Evolutionary conservation across 2,888 invertebrate species (phyloP).

Genomic region (Hypercompe scribonia): DNA sequence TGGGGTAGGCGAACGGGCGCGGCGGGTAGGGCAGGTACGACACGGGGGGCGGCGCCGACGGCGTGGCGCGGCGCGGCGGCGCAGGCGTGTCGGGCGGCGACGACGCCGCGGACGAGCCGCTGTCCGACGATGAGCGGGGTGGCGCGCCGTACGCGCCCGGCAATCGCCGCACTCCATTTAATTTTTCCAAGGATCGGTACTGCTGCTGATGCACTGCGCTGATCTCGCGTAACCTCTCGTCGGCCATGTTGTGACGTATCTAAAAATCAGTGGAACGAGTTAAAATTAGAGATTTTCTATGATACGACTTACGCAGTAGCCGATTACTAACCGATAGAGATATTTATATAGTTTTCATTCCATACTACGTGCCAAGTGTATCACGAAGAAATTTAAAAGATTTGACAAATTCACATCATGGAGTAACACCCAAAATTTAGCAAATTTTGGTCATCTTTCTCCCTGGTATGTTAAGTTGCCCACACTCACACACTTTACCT

Average conservation of each 20-base stretch:
- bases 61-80: conserved; percentile 67
- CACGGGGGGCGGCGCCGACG: conserved; percentile 63
- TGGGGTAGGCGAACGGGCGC: conserved; percentile 75
- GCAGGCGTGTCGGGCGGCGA: conserved; percentile 79
- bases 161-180: conserved; percentile 85
- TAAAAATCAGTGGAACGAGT: conserved; percentile 56
- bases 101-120: conserved; percentile 78
- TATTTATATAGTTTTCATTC: too few relatives aligned
- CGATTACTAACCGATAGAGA: background rate
- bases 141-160: conserved; percentile 68
- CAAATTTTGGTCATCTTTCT: background rate
- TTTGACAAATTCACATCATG: too few relatives aligned
- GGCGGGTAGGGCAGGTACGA: conserved; percentile 75
- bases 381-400: too few relatives aligned
- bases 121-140: conserved; percentile 76
- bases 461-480: background rate
- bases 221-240: conserved; percentile 88
- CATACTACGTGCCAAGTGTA: too few relatives aligned
- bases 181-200: conserved; percentile 86
- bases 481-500: background rate
- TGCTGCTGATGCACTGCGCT: conserved; percentile 81
- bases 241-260: conserved; percentile 88
- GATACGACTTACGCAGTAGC: background rate
- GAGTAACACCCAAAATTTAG: background rate
- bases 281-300: background rate